phyloP scores from a whole-genome alignment of 2,797 vertebrate species.

The Danio kyathit region DNA sequence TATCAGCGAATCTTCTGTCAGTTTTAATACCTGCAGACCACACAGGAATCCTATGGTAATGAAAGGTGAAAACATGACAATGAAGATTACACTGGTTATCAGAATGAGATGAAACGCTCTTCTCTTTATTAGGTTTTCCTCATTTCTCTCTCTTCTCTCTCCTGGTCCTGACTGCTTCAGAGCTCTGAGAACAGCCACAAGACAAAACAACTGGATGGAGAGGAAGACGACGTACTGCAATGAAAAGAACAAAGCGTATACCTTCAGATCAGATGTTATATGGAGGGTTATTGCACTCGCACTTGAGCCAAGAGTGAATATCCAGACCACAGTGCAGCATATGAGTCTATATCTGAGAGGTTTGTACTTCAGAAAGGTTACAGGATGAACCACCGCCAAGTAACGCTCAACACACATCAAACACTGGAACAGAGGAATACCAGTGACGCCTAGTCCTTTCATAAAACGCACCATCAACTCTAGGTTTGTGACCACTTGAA shows the following conservation, averaged over 20 bases:
- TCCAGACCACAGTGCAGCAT: slow-evolving; percentile 1
- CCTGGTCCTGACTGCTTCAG: slow-evolving; percentile 33
- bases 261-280: too few relatives aligned
- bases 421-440: slow-evolving; percentile 39
- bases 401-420: slow-evolving; percentile 44
- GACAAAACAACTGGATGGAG: slow-evolving; percentile 14
- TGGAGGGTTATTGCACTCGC: not conserved
- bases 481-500: not conserved
- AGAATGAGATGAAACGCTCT: slow-evolving; percentile 9
- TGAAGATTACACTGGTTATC: not conserved
- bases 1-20: not conserved
- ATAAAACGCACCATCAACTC: not conserved
- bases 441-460: not conserved
- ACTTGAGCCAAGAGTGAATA: not conserved
- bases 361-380: slow-evolving; percentile 52
- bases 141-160: not conserved
- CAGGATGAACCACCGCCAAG: slow-evolving; percentile 42
- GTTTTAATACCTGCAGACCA: not conserved
- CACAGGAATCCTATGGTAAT: not conserved
- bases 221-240: not conserved
- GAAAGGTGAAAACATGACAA: slow-evolving; percentile 10
- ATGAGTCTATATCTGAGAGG: slow-evolving; percentile 34
- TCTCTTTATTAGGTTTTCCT: slow-evolving; percentile 14
- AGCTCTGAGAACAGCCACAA: not conserved
- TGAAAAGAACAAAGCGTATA: not conserved